These are phyloP conservation scores for Lydus trimaculatus DNA, from an alignment of 2,888 invertebrate genomes.

Conservation along the genomic window DNA sequence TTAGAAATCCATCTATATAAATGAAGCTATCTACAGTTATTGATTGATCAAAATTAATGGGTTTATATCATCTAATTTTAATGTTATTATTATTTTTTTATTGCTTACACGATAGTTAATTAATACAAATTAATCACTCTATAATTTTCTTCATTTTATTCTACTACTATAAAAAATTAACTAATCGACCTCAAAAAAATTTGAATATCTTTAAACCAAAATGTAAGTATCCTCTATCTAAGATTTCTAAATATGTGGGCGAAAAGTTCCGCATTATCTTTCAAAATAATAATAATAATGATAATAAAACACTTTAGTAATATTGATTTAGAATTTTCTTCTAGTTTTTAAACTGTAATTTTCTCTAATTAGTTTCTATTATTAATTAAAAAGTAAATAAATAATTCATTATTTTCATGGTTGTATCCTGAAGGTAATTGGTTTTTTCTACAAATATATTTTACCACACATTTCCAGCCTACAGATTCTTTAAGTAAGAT, in stretches of 20 bases:
- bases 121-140: not conserved
- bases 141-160: not conserved
- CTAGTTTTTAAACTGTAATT: not conserved
- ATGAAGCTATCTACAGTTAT: not conserved
- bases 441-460: not conserved
- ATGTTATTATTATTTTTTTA: conserved; percentile 2
- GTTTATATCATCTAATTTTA: not conserved
- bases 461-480: not conserved
- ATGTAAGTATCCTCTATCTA: too few relatives aligned
- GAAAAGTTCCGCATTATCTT: not conserved
- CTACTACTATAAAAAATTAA: too few relatives aligned
- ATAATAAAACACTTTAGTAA: too few relatives aligned
- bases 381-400: not conserved
- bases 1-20: not conserved
- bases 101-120: not conserved
- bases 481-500: not conserved
- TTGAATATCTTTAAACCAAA: not conserved
- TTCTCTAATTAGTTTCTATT: not conserved
- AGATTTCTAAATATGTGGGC: not conserved
- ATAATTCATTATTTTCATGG: not conserved
- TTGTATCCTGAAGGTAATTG: not conserved
- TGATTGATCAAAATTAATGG: not conserved
- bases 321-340: not conserved
- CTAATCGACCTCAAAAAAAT: not conserved
- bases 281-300: too few relatives aligned